phyloP scores from a whole-genome alignment of 2,797 vertebrate genomes.

The Morus bassanus region DNA sequence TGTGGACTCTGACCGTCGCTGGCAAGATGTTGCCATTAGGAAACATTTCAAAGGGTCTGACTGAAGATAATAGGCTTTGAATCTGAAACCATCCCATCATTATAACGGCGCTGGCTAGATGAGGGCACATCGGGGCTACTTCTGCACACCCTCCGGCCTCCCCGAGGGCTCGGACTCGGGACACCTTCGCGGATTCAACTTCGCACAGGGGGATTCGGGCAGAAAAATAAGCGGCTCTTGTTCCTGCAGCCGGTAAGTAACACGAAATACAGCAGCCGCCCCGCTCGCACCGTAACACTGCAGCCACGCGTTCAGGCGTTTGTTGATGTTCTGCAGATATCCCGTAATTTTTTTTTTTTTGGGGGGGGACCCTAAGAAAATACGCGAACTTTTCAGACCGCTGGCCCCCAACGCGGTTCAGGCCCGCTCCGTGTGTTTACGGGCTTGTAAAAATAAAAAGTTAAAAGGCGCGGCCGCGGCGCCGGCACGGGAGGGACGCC shows the following conservation, averaged over 20 bases:
- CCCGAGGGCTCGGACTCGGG: not conserved
- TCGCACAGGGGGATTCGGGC: not conserved
- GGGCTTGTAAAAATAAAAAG: not conserved
- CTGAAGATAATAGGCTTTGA: not conserved
- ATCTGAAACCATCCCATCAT: not conserved
- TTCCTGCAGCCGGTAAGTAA: not conserved
- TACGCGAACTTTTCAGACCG: not conserved
- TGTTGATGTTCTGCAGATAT: not conserved
- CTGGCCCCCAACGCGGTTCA: rapidly evolving
- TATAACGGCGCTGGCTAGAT: not conserved
- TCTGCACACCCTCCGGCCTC: not conserved
- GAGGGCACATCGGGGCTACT: not conserved
- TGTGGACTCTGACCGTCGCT: not conserved
- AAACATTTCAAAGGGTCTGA: not conserved
- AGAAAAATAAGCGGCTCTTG: not conserved
- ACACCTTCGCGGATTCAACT: not conserved
- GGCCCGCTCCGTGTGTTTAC: rapidly evolving
- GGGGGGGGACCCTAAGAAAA: rapidly evolving
- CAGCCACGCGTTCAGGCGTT: not conserved
- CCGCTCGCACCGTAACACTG: not conserved
- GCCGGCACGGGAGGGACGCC: rapidly evolving
- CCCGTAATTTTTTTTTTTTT: not conserved
- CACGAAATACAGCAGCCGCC: not conserved
- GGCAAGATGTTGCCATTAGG: constrained; percentile 6
- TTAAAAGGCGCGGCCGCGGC: not conserved